Base-by-base conservation (phyloP, 2,797 vertebrate species). In the Linurgus olivaceus region DNA sequence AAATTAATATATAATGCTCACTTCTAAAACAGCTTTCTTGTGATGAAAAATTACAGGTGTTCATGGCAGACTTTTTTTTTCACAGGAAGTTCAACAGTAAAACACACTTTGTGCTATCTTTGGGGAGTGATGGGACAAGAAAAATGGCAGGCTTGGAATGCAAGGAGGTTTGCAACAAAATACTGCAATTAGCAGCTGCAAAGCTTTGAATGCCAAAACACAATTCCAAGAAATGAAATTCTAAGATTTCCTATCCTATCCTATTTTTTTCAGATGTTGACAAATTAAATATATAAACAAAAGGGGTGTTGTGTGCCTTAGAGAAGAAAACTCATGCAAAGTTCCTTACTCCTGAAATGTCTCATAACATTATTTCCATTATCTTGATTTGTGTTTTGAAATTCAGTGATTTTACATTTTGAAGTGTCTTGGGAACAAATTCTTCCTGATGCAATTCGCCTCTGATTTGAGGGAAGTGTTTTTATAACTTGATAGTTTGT, bases 301-400 rank as follows among this genome's bases (percentile, higher is more conserved):
- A 85, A 76, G 40, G 0, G 0, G 5, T 26, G 8, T 4, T 19
- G 2, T 40, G 6, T 7, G 2, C 35, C 17, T 72, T 54, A 20
- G 16, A 68, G 35, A 88, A 57, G 21, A 61, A 23, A 75, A 62
- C 21, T 61, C 0, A 10, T 42, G 45, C 2, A 8, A 24, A 48
- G 3, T 5, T 80, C 14, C 10, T 58, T 54, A 62, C 14, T 37
- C 25, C 25, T 84, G 54, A 85, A 89, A 59, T 14, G 8, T 13
- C 38, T 63, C 4, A 47, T 35, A 18, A 33, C 2, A 25, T 61
- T 88, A 55, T 72, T 88, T 67, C 35, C 17, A 45, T 15, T 55
- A 33, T 23, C 52, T 20, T 38, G 7, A n/a, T 38, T 58, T 68
- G 9, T 58, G 12, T 44, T 81, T 75, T 47, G 57, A 75, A 84